Evolutionary conservation across 2,888 invertebrate genomes (phyloP).

Genomic region (Polydrusus cervinus): DNA sequence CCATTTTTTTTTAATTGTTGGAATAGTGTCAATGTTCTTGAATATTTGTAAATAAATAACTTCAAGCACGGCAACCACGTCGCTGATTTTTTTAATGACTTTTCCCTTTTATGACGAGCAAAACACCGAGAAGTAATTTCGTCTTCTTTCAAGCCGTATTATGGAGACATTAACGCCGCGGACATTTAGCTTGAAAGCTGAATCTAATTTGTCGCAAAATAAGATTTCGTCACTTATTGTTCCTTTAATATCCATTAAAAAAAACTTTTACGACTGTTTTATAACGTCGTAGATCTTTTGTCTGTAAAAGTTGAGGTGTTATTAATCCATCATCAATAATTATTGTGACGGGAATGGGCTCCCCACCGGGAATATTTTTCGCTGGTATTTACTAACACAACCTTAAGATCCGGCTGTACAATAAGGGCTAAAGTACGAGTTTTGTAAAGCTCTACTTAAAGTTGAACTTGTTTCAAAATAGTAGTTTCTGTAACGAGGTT

Average conservation of each 20-base stretch:
- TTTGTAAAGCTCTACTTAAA: no score
- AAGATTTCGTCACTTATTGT: constrained; percentile 30
- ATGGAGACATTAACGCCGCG: constrained; percentile 28
- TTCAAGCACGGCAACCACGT: neutral
- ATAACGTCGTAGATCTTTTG: neutral
- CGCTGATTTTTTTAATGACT: neutral
- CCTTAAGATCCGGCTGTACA: no score
- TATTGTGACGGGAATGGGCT: neutral
- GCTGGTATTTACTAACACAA: no score
- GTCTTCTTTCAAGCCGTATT: constrained; percentile 30
- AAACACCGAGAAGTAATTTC: constrained; percentile 23
- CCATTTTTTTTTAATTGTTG: no score
- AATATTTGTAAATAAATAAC: no score
- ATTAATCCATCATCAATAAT: neutral
- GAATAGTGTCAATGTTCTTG: neutral
- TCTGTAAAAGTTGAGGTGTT: constrained; percentile 3
- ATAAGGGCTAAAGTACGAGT: no score
- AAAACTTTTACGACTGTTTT: constrained; percentile 28
- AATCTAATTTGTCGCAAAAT: constrained; percentile 29
- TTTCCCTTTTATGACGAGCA: neutral
- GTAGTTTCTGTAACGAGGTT: no score
- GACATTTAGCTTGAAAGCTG: constrained; percentile 18
- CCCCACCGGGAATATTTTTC: no score
- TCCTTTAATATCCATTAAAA: constrained; percentile 2
- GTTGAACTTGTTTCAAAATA: no score